Evolutionary conservation across 2,113 vertebrate genomes (phyloP).

Genomic region (Lophochroa leadbeateri): DNA sequence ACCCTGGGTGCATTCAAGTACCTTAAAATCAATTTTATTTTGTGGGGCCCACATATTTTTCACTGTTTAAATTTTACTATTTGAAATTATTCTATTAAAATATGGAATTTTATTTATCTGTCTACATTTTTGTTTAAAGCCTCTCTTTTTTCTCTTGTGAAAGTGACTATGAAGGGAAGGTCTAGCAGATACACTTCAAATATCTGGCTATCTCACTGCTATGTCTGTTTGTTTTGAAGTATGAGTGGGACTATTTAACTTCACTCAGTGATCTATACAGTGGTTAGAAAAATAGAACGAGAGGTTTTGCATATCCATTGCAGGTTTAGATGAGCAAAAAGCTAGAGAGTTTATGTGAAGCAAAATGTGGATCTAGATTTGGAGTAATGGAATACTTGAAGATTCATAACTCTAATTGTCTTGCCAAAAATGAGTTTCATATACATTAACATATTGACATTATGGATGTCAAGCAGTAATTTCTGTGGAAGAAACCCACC

Average conservation of each 20-base stretch:
- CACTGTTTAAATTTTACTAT: background rate
- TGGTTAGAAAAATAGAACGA: background rate
- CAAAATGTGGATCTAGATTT: background rate
- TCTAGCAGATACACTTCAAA: background rate
- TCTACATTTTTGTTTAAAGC: background rate
- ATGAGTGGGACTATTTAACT: background rate
- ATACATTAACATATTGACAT: background rate
- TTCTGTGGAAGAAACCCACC: background rate
- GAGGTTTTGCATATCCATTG: background rate
- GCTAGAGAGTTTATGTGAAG: background rate
- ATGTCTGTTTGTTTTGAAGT: background rate
- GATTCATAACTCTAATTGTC: background rate
- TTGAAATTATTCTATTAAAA: background rate
- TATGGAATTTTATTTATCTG: background rate
- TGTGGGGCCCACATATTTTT: background rate
- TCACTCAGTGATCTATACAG: background rate
- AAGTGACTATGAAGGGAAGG: background rate
- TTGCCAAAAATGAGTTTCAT: background rate
- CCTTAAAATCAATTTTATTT: background rate
- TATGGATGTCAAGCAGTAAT: background rate
- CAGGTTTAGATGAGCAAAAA: background rate
- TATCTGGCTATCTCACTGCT: background rate
- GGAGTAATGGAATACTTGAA: background rate
- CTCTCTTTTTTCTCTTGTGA: background rate
- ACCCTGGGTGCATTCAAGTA: background rate